phyloP scores from a whole-genome alignment of 2,797 vertebrate genomes.

The Zenarchopterus dispar region DNA sequence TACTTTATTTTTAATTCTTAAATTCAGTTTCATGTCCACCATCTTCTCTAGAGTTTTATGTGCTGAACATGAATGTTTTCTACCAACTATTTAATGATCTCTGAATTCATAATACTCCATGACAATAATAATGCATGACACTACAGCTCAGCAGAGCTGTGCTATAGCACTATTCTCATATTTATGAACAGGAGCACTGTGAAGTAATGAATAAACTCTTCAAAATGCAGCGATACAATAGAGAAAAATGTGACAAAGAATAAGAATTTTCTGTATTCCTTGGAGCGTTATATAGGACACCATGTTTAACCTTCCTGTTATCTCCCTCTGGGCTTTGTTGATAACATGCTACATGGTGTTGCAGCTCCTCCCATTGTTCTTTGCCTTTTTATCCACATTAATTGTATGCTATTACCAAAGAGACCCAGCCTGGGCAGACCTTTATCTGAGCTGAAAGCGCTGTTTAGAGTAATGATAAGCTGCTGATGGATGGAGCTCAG shows the following conservation, averaged over 20 bases:
- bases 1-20: too few relatives aligned
- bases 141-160: too few relatives aligned
- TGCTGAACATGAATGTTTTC: too few relatives aligned
- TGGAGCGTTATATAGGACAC: not conserved
- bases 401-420: slow-evolving; percentile 54
- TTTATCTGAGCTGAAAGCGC: slow-evolving; percentile 56
- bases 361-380: slow-evolving; percentile 23
- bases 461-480: slow-evolving; percentile 49
- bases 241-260: not conserved
- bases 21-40: too few relatives aligned
- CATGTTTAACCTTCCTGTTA: not conserved
- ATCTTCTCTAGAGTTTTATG: too few relatives aligned
- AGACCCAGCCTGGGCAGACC: slow-evolving; percentile 27
- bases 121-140: too few relatives aligned
- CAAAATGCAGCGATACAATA: not conserved
- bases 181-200: too few relatives aligned
- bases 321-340: slow-evolving; percentile 24
- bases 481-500: slow-evolving; percentile 55
- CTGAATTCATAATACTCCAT: too few relatives aligned
- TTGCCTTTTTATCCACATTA: slow-evolving; percentile 33
- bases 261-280: slow-evolving; percentile 5
- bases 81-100: too few relatives aligned
- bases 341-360: slow-evolving; percentile 17
- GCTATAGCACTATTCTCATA: too few relatives aligned
- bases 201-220: not conserved